Percentiles rank a stretch among this genome's conserved stretches.
phyloP scores from a whole-genome alignment of 2,113 vertebrate genomes.

The Mohoua ochrocephala region DNA sequence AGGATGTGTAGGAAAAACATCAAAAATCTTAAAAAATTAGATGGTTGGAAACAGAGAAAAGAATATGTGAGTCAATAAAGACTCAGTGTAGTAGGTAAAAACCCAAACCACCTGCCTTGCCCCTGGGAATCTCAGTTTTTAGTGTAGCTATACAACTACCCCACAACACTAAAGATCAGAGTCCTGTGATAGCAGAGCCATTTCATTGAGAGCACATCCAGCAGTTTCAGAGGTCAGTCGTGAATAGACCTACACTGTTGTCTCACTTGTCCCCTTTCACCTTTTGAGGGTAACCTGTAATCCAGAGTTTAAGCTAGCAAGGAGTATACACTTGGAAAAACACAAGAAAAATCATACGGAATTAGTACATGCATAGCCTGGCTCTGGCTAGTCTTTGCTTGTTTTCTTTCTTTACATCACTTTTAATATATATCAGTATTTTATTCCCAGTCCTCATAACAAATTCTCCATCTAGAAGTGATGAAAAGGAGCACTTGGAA shows the following conservation, averaged over 20 bases:
- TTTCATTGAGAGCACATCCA: not conserved
- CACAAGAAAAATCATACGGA: not conserved
- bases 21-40: constrained; percentile 45
- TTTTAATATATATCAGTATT: not conserved
- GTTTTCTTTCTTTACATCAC: not conserved
- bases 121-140: not conserved
- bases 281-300: not conserved
- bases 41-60: not conserved
- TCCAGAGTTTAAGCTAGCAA: not conserved
- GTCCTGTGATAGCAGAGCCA: not conserved
- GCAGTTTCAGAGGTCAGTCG: not conserved
- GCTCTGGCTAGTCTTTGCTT: not conserved
- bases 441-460: not conserved
- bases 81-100: not conserved
- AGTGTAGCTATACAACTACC: not conserved
- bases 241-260: not conserved
- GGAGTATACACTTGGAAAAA: not conserved
- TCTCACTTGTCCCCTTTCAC: not conserved
- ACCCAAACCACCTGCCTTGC: not conserved
- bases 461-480: not conserved
- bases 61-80: not conserved
- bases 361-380: not conserved
- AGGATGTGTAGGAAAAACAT: constrained; percentile 12
- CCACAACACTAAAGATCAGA: not conserved
- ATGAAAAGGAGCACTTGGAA: not conserved